Percentiles rank a stretch among this genome's conserved stretches.
phyloP scores from a whole-genome alignment of 2,888 invertebrate genomes.

The Brenthis hecate region DNA sequence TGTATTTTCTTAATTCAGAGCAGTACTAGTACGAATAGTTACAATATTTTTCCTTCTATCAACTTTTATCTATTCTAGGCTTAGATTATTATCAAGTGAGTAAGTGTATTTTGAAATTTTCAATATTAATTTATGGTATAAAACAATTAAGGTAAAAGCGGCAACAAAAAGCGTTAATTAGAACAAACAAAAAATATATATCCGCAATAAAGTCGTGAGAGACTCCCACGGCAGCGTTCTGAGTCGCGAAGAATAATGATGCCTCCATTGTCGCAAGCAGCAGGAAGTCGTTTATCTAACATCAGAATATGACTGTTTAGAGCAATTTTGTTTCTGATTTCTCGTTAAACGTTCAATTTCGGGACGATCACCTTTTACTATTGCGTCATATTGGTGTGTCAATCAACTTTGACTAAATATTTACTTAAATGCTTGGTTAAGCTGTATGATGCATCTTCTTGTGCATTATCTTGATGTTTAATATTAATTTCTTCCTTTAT shows the following conservation, averaged over 20 bases:
- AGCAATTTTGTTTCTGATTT: constrained; percentile 80
- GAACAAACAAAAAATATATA: constrained; percentile 80
- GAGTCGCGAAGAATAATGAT: constrained; percentile 73
- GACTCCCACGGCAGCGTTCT: constrained; percentile 73
- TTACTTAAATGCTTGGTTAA: not conserved
- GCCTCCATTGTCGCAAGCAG: constrained; percentile 74
- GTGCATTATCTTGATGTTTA: no score
- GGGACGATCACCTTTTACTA: constrained; percentile 43
- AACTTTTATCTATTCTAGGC: no score
- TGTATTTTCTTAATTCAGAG: no score
- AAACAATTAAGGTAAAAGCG: constrained; percentile 80
- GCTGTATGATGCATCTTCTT: no score
- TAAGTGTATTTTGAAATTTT: not conserved
- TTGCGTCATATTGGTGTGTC: constrained; percentile 27
- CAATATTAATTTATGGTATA: constrained; percentile 23
- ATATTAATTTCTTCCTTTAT: no score
- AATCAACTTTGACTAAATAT: constrained; percentile 26
- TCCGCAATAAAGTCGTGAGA: constrained; percentile 81
- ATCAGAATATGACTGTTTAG: constrained; percentile 81
- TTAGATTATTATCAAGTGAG: no score
- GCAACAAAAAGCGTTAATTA: constrained; percentile 80
- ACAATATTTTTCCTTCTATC: no score
- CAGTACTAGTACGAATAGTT: no score
- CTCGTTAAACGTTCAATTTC: constrained; percentile 78
- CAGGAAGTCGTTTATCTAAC: constrained; percentile 83